Evolutionary conservation across 2,797 vertebrate genomes (phyloP).

Genomic region (Anas capensis): DNA sequence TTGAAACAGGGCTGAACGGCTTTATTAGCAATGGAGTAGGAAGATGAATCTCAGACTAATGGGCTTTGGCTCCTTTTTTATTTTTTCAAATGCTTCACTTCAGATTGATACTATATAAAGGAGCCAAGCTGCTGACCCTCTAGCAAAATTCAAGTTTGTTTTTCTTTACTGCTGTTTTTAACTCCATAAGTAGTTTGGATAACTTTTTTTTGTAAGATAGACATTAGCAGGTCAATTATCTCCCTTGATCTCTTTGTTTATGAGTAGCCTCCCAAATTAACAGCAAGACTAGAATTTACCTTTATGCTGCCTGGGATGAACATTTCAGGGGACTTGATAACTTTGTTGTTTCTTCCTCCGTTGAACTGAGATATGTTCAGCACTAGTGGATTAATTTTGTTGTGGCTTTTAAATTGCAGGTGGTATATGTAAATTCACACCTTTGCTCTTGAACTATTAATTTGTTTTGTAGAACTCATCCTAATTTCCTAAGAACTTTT

Average conservation of each 20-base stretch:
- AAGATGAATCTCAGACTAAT: background rate
- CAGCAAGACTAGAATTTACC: background rate
- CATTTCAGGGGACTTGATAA: background rate
- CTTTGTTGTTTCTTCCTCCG: background rate
- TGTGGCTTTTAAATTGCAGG: background rate
- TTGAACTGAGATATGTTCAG: background rate
- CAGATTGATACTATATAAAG: background rate
- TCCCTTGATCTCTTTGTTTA: background rate
- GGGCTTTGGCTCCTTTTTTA: background rate
- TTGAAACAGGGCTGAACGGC: background rate
- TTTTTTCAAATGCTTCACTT: background rate
- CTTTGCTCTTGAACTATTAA: background rate
- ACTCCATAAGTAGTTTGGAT: background rate
- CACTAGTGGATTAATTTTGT: background rate
- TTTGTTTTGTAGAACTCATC: background rate
- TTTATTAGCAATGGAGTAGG: background rate
- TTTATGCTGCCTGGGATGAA: background rate
- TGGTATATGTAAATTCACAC: background rate
- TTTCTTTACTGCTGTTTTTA: slow-evolving; percentile 14
- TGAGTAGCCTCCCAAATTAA: background rate
- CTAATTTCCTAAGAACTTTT: background rate
- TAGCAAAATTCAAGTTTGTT: background rate
- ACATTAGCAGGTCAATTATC: background rate
- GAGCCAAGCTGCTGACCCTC: background rate
- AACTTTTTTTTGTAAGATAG: background rate